Evolutionary conservation across 2,113 vertebrate species (phyloP).

Genomic region (human (Homo sapiens)): GRCh38 chr15:100570501-100571000

Average conservation of each 20-base stretch:
- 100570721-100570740: neutral
- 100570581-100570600: neutral
- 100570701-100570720: neutral
- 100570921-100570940: neutral
- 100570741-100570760: neutral
- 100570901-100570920: neutral
- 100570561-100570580: neutral
- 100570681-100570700: neutral
- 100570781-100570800: neutral
- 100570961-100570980: neutral
- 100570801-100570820: neutral
- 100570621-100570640: neutral
- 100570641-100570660: slow-evolving; percentile 2
- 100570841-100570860: neutral
- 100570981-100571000: neutral
- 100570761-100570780: neutral
- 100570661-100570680: neutral
- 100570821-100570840: neutral
- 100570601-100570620: neutral
- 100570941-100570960: neutral
- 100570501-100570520: neutral
- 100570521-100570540: neutral
- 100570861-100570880: neutral
- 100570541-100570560: neutral
- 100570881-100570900: neutral